Conservation (phyloP, 1,140 invertebrate genomes). For the Drosophila ogumai region DNA sequence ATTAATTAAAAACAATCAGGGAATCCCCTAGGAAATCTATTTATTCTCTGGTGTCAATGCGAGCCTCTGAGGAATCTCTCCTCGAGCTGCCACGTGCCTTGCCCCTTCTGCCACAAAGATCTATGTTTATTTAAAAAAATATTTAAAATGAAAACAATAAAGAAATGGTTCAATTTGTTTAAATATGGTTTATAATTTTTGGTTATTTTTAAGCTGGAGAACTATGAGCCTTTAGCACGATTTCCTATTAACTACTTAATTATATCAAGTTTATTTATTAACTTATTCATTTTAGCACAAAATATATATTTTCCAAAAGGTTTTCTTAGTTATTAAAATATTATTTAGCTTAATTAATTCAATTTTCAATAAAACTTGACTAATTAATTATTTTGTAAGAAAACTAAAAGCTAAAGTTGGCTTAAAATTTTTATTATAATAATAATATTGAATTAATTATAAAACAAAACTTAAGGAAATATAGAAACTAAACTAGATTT, state of each 20-base stretch:
- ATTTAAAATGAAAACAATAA: not conserved
- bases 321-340: too few species aligned
- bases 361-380: not conserved
- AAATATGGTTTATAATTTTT: not conserved
- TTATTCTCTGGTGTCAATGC: slow-evolving; percentile 6
- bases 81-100: not conserved
- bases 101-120: not conserved
- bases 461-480: not conserved
- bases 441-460: not conserved
- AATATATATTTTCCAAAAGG: too few species aligned
- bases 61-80: not conserved
- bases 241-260: not conserved
- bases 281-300: not conserved
- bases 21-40: slow-evolving; percentile 8
- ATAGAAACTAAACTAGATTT: not conserved
- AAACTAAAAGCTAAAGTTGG: not conserved
- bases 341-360: too few species aligned
- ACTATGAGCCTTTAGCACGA: not conserved
- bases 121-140: not conserved
- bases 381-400: not conserved
- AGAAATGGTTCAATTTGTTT: not conserved
- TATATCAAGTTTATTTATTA: not conserved
- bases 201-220: not conserved
- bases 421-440: too few species aligned
- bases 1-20: slow-evolving; percentile 36